Evolutionary conservation across 2,113 vertebrate genomes (phyloP).

Genomic region (pig (Sus scrofa)): T2T-Sscrofa CM000813.6:121860001-121860500

Average conservation of each 20-base stretch:
- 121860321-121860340: background rate
- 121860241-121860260: background rate
- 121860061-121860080: background rate
- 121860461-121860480: background rate
- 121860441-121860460: background rate
- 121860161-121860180: background rate
- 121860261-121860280: background rate
- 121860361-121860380: background rate
- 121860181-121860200: background rate
- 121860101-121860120: background rate
- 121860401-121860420: background rate
- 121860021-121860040: constrained; percentile 22
- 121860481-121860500: background rate
- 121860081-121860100: background rate
- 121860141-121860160: background rate
- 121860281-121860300: background rate
- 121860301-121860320: background rate
- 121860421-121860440: background rate
- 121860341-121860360: background rate
- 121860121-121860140: background rate
- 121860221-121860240: background rate
- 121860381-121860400: background rate
- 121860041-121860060: background rate
- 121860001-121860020: background rate
- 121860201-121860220: background rate